phyloP scores from a whole-genome alignment of 2,797 vertebrate species.

The Zonotrichia albicollis region DNA sequence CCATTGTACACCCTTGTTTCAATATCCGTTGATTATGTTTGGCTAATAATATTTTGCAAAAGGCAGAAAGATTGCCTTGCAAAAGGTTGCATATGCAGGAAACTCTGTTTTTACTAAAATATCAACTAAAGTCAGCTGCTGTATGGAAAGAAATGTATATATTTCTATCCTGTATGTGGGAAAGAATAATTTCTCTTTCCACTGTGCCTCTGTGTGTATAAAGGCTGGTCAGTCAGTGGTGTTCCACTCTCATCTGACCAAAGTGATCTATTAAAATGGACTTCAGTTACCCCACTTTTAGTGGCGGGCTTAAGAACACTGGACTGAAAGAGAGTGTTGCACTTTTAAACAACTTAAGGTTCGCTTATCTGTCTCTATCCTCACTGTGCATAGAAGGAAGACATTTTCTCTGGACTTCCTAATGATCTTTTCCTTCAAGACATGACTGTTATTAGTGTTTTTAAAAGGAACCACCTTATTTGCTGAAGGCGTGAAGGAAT shows the following conservation, averaged over 20 bases:
- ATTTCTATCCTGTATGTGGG: not conserved
- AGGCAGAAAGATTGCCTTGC: not conserved
- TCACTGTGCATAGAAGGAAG: not conserved
- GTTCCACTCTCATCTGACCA: not conserved
- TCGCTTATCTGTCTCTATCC: not conserved
- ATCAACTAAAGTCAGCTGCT: not conserved
- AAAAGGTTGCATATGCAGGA: fast-evolving
- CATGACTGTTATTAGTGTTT: not conserved
- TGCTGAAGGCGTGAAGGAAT: not conserved
- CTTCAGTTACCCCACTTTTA: not conserved
- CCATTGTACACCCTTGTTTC: not conserved
- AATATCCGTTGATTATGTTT: not conserved
- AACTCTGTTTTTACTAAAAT: not conserved
- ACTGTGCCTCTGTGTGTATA: not conserved
- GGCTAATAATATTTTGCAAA: not conserved
- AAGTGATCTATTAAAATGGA: not conserved
- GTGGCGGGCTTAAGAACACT: not conserved
- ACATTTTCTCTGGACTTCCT: not conserved
- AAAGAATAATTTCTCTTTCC: not conserved
- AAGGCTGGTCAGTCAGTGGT: not conserved
- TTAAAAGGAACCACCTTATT: not conserved
- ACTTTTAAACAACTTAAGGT: not conserved
- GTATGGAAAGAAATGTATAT: not conserved
- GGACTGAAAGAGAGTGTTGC: not conserved
- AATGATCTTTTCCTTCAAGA: not conserved